phyloP scores from a whole-genome alignment of 2,797 vertebrate species.

The Rhincodon typus region DNA sequence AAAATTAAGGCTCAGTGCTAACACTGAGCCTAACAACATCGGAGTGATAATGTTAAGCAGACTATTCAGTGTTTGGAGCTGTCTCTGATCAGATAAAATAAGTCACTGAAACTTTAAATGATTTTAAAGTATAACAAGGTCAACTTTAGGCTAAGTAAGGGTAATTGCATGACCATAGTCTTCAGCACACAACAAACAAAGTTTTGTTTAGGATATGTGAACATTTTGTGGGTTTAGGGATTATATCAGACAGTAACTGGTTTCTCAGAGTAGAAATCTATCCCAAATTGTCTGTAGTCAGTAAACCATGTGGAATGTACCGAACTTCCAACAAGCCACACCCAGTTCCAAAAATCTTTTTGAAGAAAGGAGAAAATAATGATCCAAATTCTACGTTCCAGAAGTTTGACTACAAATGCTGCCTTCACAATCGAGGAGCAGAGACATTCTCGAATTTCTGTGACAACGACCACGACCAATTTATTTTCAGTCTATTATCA shows the following conservation, averaged over 20 bases:
- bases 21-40: not conserved
- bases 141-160: not conserved
- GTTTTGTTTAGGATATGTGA: not conserved
- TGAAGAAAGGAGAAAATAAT: not conserved
- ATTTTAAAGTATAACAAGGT: constrained; percentile 28
- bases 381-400: not conserved
- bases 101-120: not conserved
- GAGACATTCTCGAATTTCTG: not conserved
- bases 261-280: not conserved
- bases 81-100: not conserved
- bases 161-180: not conserved
- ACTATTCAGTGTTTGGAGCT: not conserved
- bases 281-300: not conserved
- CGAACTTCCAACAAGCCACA: not conserved
- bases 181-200: not conserved
- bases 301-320: not conserved
- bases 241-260: not conserved
- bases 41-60: too few species aligned
- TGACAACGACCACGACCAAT: not conserved
- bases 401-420: not conserved
- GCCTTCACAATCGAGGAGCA: not conserved
- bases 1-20: not conserved
- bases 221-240: not conserved
- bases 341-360: not conserved
- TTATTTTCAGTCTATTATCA: not conserved